Conservation (phyloP, 2,888 invertebrate species). For the Hydroisotoma schaefferi region DNA sequence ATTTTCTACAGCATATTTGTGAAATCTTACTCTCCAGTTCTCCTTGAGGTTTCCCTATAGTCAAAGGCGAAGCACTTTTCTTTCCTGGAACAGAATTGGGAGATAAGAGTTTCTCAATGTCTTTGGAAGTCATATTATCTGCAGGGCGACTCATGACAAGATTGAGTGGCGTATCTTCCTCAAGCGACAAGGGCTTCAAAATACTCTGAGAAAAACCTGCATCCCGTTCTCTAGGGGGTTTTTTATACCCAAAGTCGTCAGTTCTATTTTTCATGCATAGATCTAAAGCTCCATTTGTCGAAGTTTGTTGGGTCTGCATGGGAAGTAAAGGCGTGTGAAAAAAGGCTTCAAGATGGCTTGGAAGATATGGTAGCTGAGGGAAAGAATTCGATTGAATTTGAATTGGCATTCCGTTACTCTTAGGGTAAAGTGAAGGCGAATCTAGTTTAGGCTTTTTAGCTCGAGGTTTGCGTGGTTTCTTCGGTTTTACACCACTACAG, state of each 20-base stretch:
- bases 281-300: constrained; percentile 24
- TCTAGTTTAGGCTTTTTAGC: neutral
- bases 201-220: neutral
- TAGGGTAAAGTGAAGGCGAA: neutral
- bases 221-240: neutral
- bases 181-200: constrained; percentile 4
- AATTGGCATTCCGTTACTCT: neutral
- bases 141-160: constrained; percentile 1
- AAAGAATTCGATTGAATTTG: neutral
- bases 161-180: constrained; percentile 6
- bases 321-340: constrained; percentile 1
- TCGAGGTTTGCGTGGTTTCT: neutral
- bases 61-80: no score
- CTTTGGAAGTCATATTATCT: neutral
- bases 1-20: neutral
- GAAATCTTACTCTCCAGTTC: constrained; percentile 31
- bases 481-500: neutral
- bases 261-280: constrained; percentile 20
- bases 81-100: neutral
- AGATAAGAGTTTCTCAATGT: neutral
- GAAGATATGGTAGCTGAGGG: constrained; percentile 8
- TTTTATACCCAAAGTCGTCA: neutral
- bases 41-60: constrained; percentile 11
- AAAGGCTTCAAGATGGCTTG: constrained; percentile 8
- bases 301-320: neutral